Conservation (phyloP, 2,113 vertebrate genomes). For the Poeciliopsis prolifica region DNA sequence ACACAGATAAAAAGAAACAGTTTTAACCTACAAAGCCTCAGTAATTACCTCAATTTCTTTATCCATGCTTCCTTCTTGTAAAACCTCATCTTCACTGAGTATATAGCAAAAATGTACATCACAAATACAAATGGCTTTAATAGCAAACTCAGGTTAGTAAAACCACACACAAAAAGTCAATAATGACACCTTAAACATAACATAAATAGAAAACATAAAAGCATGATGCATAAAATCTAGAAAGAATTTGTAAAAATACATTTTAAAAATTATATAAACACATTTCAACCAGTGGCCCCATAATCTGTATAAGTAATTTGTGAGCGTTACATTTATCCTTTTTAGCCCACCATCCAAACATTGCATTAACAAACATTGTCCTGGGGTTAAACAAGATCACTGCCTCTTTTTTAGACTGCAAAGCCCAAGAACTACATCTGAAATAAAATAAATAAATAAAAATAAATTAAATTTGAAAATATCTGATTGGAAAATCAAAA, state of each 20-base stretch:
- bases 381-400: no score
- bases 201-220: not conserved
- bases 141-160: not conserved
- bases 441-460: no score
- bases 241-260: not conserved
- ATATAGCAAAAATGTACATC: not conserved
- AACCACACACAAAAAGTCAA: not conserved
- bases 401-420: no score
- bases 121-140: not conserved
- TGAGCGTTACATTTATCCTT: no score
- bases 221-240: not conserved
- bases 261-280: not conserved
- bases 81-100: constrained; percentile 51
- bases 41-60: constrained; percentile 74
- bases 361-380: no score
- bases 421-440: no score
- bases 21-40: not conserved
- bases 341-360: no score
- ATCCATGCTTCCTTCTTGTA: constrained; percentile 16
- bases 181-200: not conserved
- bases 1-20: not conserved
- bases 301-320: no score
- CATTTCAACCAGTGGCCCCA: not conserved
- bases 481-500: no score
- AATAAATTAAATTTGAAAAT: no score